These are phyloP conservation scores for Hylaeus anthracinus DNA, from an alignment of 1,140 invertebrate species.

Conservation along the genomic window DNA sequence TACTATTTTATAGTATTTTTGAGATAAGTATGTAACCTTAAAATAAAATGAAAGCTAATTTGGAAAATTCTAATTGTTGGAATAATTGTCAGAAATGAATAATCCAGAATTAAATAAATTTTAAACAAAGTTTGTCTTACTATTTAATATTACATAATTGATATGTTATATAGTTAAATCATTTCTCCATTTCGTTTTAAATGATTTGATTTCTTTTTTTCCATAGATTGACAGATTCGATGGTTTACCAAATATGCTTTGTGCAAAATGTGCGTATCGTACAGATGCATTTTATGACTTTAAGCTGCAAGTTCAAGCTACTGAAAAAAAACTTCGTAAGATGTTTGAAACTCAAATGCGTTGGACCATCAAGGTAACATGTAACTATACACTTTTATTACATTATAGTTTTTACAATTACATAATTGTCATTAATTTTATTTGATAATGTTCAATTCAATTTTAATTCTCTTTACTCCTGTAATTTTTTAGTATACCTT, in stretches of 20 bases:
- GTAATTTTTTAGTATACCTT: background rate
- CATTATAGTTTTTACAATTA: background rate
- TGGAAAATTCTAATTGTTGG: background rate
- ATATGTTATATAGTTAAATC: background rate
- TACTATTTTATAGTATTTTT: background rate
- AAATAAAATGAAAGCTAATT: background rate
- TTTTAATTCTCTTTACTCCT: background rate
- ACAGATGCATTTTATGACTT: slow-evolving; percentile 75
- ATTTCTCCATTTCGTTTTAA: background rate
- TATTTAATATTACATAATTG: background rate
- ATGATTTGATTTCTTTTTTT: slow-evolving; percentile 4
- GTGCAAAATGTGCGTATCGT: slow-evolving; percentile 75
- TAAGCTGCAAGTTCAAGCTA: slow-evolving; percentile 73
- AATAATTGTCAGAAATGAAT: background rate
- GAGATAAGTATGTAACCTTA: background rate
- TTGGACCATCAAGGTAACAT: slow-evolving; percentile 44
- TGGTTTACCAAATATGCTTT: slow-evolving; percentile 74
- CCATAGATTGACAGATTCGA: slow-evolving; percentile 73
- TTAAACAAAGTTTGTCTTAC: background rate
- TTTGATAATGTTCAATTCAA: background rate
- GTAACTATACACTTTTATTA: background rate
- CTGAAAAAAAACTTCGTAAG: slow-evolving; percentile 72
- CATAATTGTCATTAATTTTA: background rate
- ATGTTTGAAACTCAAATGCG: slow-evolving; percentile 65
- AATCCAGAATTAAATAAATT: background rate